Evolutionary conservation across 2,888 invertebrate genomes (phyloP), one percentile per base, ranked within the genome.

Genomic region (Drosophila paracracens): DNA sequence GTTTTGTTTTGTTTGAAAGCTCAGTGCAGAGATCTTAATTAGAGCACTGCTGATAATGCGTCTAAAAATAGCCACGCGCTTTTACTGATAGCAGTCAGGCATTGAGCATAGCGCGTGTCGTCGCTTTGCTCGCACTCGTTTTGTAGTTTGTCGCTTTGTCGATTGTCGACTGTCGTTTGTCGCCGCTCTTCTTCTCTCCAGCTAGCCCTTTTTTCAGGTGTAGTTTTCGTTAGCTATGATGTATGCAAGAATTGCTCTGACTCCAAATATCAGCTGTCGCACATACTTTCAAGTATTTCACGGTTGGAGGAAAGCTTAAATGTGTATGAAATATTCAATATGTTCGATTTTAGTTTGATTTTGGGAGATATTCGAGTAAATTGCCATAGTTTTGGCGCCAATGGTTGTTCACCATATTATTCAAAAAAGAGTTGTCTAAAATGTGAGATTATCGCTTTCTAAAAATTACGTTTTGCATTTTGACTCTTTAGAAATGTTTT

Each of bases 11-110:
- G 76, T 77, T 77, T 77, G 74, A 74, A 76, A 82, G 76, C 71
- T 80, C 74, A 74, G 69, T 70, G 76, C 80, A 77, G 79, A 87
- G 88, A 89, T 87, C 87, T 85, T 89, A 87, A 87, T 87, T 87
- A 87, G 87, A 87, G 83, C 87, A 87, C 67, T 64, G 62, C 86
- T 87, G 87, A 87, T 87, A 87, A 88, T 85, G 65, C 57, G 72
- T 57, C 88, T 87, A 87, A 74, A 88, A 70, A 88, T 87, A 87
- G 77, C 57, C 57, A 57, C 67, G 70, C 57, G 68, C 73, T 68
- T 46, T 43, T 64, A 67, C 85, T 86, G 89, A 86, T 86, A 86
- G 85, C 87, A 77, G 58, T 48, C 70, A 46, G 25, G 16, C 46
- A 25, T 16, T 46, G 63, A 67, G 69, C 35, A 70, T 69, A 74